phyloP scores from a whole-genome alignment of 2,888 invertebrate species.

The Drosophila stalkeri region DNA sequence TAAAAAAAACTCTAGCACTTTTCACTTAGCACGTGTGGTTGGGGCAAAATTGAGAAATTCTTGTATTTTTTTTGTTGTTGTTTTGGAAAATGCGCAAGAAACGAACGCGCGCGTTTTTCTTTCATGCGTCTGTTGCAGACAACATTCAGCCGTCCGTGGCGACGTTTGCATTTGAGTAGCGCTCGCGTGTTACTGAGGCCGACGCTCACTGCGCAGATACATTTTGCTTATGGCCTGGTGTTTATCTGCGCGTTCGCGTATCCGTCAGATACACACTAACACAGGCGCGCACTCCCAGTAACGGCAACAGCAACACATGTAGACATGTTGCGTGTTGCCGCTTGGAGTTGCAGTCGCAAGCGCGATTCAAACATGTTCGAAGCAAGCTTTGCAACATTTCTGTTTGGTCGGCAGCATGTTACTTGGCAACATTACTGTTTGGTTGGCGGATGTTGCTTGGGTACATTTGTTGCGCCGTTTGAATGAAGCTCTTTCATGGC shows the following conservation, averaged over 20 bases:
- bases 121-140: constrained; percentile 29
- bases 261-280: constrained; percentile 54
- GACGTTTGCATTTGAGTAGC: constrained; percentile 75
- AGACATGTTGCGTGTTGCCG: constrained; percentile 6
- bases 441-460: constrained; percentile 46
- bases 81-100: constrained; percentile 42
- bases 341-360: constrained; percentile 14
- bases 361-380: constrained; percentile 40
- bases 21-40: constrained; percentile 34
- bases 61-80: constrained; percentile 5
- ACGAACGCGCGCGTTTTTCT: constrained; percentile 56
- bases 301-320: background rate
- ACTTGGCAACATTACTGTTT: constrained; percentile 30
- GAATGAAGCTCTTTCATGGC: background rate
- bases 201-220: constrained; percentile 80
- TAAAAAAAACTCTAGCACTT: constrained; percentile 6
- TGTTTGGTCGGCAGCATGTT: constrained; percentile 46
- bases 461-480: constrained; percentile 41
- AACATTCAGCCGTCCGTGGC: constrained; percentile 51
- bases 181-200: constrained; percentile 84
- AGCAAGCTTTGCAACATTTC: constrained; percentile 24
- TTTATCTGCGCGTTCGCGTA: constrained; percentile 67
- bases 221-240: constrained; percentile 74
- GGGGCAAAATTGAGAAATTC: constrained; percentile 4
- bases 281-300: constrained; percentile 8